These are phyloP conservation scores for Edolisoma coerulescens DNA, from an alignment of 2,113 vertebrate genomes.

Conservation along the genomic window DNA sequence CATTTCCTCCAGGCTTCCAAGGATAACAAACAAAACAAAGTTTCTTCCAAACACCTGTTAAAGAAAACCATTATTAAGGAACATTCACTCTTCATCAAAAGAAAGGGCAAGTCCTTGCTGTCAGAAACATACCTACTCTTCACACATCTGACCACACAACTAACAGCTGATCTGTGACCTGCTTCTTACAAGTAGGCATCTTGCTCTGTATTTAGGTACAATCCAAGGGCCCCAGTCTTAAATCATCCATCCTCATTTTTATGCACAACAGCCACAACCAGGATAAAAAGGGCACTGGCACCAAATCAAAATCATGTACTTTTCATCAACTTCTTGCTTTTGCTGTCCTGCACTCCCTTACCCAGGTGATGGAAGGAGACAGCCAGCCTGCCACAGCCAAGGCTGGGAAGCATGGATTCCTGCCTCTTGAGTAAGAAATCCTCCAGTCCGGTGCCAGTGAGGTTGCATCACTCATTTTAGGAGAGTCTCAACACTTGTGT, in stretches of 20 bases:
- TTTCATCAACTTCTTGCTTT: background rate
- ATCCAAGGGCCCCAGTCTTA: background rate
- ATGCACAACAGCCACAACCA: background rate
- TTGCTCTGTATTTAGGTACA: background rate
- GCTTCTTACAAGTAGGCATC: background rate
- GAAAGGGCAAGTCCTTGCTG: background rate
- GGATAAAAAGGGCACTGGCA: background rate
- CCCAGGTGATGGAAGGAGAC: background rate
- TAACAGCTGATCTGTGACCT: background rate
- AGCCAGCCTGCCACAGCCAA: background rate
- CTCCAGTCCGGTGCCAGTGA: background rate
- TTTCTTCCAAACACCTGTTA: slow-evolving; percentile 86
- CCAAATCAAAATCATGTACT: background rate
- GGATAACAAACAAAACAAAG: slow-evolving; percentile 89
- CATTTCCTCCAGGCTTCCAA: slow-evolving; percentile 90
- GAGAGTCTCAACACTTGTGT: background rate
- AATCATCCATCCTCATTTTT: background rate
- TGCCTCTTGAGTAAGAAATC: background rate
- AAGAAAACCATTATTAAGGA: background rate
- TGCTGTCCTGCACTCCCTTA: background rate
- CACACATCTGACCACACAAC: background rate
- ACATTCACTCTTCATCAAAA: background rate
- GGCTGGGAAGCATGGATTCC: background rate
- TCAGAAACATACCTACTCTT: background rate
- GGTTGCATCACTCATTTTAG: background rate